Evolutionary conservation across 2,797 vertebrate genomes (phyloP).

Genomic region (Allenopithecus nigroviridis): DNA sequence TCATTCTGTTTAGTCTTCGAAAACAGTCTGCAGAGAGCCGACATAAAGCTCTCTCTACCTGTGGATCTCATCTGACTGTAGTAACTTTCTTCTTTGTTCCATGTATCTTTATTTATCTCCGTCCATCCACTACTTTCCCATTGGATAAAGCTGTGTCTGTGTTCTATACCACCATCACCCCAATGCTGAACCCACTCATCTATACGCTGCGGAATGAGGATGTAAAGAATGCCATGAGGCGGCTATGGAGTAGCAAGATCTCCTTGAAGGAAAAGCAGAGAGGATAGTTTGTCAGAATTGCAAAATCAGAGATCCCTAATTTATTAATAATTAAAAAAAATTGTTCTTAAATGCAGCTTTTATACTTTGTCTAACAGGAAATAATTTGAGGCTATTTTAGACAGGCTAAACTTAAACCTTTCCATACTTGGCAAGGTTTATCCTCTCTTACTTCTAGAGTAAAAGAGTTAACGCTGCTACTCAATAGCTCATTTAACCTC

Average conservation of each 20-base stretch:
- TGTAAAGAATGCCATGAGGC: slow-evolving; percentile 49
- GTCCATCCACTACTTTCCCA: slow-evolving; percentile 55
- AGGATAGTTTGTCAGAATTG: neutral
- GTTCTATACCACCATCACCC: slow-evolving; percentile 70
- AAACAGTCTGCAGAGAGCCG: slow-evolving; percentile 51
- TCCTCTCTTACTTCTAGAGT: neutral
- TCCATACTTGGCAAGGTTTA: neutral
- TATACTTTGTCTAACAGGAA: neutral
- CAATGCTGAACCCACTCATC: slow-evolving; percentile 75
- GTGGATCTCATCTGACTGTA: slow-evolving; percentile 71
- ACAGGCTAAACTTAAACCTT: neutral
- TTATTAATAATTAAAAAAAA: neutral
- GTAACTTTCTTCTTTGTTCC: slow-evolving; percentile 71
- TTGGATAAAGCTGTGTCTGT: slow-evolving; percentile 73
- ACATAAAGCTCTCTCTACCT: slow-evolving; percentile 66
- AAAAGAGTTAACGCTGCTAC: neutral
- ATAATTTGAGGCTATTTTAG: neutral
- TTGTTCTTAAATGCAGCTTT: neutral
- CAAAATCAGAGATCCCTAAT: neutral
- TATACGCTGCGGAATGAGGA: slow-evolving; percentile 72
- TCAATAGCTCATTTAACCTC: neutral
- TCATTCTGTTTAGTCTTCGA: slow-evolving; percentile 56
- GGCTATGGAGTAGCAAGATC: neutral
- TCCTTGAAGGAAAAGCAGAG: slow-evolving; percentile 17
- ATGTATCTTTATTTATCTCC: slow-evolving; percentile 71